phyloP scores from a whole-genome alignment of 2,888 invertebrate species.

The Antitype chi region DNA sequence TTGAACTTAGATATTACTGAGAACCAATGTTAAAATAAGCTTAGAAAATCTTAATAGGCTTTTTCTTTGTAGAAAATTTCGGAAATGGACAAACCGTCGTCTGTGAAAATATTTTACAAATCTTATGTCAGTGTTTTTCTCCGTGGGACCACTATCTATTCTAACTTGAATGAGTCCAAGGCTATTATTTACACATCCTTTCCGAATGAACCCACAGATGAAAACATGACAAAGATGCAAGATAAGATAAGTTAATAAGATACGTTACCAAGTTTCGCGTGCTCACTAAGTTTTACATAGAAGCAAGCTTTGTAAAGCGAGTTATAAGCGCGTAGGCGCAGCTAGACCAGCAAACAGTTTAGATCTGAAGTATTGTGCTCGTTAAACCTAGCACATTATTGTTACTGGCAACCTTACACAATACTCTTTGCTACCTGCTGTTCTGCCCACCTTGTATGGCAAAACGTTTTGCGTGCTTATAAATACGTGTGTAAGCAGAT shows the following conservation, averaged over 20 bases:
- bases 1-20: background rate
- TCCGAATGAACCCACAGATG: background rate
- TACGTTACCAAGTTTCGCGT: background rate
- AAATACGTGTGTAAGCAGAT: conserved; percentile 25
- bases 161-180: too few relatives aligned
- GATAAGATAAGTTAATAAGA: too few relatives aligned
- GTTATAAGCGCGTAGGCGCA: conserved; percentile 46
- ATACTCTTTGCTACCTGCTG: conserved; percentile 23
- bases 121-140: too few relatives aligned
- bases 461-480: conserved; percentile 28
- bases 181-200: too few relatives aligned
- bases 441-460: conserved; percentile 41
- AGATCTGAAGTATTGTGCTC: conserved; percentile 48
- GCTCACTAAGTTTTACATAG: conserved; percentile 7
- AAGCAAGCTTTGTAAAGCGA: conserved; percentile 14
- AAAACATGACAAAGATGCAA: background rate
- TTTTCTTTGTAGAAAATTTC: too few relatives aligned
- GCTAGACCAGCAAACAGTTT: conserved; percentile 2
- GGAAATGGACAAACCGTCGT: too few relatives aligned
- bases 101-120: background rate
- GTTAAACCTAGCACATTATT: conserved; percentile 56
- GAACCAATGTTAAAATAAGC: background rate
- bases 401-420: conserved; percentile 40
- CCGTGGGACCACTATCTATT: too few relatives aligned
- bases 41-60: too few relatives aligned